Base-by-base conservation (phyloP, 2,797 vertebrate genomes). In the Poecilia velifera region DNA sequence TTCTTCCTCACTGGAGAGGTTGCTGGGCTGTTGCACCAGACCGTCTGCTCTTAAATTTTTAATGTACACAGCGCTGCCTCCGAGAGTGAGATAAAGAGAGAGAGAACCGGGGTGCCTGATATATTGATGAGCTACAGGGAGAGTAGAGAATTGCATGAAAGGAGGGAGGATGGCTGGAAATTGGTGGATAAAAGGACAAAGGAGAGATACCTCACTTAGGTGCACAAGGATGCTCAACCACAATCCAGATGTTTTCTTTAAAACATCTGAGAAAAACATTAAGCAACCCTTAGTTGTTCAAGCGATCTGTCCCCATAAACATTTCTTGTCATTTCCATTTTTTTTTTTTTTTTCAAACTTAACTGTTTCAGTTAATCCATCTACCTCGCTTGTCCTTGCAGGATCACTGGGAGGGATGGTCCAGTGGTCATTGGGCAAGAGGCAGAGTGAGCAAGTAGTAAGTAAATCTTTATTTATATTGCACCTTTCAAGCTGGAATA, bases 21-120 rank as follows among this genome's bases (percentile, higher is more conserved):
- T 94, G 90, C 90, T 68, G 82, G 84, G 81, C 82, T 90, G 90
- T 93, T 94, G 91, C 93, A 91, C 82, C 84, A 96, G 91, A 93
- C 85, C 9, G 82, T 77, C 85, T 90, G 81, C 76, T 84, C 90
- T 87, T 96, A 93, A 96, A 96, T 96, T 94, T 95, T 96, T 96
- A 84, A 96, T 95, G 92, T 82, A 74, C 81, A 64, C 70, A 6
- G 73, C 82, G 20, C 91, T 88, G 92, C 84, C 89, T 92, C 91
- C 34, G 80, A 91, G 90, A 86, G 84, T 3, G 86, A 88, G 89
- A 91, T 93, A 92, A 92, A 93, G 88, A 89, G 80, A 71, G 25
- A 71, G 25, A 84, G 89, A 92, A 92, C 91, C 85, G 88, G 84
- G 86, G 85, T 76, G 82, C 88, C 64, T 93, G 92, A 94, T 95